phyloP scores from a whole-genome alignment of 2,888 invertebrate genomes.

The Rhimphoctona megacephalus region DNA sequence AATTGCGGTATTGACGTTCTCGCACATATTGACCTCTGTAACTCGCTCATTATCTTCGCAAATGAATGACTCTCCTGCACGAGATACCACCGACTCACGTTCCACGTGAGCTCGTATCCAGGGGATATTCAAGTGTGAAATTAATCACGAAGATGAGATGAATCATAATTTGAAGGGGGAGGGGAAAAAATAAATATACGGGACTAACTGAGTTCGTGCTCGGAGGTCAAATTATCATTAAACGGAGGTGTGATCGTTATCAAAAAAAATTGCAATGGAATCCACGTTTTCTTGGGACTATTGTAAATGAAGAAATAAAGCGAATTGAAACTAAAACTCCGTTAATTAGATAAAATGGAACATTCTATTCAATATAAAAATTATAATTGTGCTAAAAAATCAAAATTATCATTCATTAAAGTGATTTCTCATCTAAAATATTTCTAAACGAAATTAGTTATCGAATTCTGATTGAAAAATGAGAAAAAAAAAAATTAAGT shows the following conservation, averaged over 20 bases:
- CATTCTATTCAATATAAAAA: too few species aligned
- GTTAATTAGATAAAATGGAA: too few species aligned
- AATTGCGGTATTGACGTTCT: slow-evolving; percentile 18
- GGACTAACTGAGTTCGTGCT: neutral
- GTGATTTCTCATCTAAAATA: neutral
- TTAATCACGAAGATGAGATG: slow-evolving; percentile 37
- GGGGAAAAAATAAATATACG: neutral
- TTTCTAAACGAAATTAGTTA: neutral
- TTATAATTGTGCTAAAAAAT: neutral
- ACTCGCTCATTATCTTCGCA: slow-evolving; percentile 41
- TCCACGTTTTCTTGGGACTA: neutral
- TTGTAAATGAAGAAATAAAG: neutral
- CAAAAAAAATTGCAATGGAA: neutral
- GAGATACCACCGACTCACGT: slow-evolving; percentile 1
- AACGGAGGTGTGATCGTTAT: slow-evolving; percentile 9
- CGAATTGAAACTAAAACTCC: neutral
- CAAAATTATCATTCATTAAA: neutral
- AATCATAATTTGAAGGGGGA: slow-evolving; percentile 4
- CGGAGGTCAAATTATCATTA: slow-evolving; percentile 29
- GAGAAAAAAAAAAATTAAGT: too few species aligned
- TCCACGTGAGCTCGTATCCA: slow-evolving; percentile 16
- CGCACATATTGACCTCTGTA: slow-evolving; percentile 35
- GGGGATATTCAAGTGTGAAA: slow-evolving; percentile 25
- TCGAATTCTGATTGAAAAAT: neutral
- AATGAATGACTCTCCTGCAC: slow-evolving; percentile 39